Percentiles rank a stretch among this genome's conserved stretches.
Conservation (phyloP, 2,797 vertebrate genomes). For the Chaetophractus vellerosus region DNA sequence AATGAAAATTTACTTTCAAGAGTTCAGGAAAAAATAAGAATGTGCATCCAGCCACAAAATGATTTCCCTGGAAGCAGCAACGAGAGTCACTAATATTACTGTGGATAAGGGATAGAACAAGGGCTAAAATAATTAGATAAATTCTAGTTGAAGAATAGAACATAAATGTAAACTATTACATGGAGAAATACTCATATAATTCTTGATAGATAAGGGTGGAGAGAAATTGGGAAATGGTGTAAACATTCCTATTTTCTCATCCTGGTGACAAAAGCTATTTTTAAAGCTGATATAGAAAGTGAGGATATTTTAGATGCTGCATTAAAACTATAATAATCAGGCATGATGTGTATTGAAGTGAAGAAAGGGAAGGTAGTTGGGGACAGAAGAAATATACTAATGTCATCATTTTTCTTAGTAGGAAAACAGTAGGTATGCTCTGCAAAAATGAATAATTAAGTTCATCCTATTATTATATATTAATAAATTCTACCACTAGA, state of each 20-base stretch:
- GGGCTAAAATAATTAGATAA: background rate
- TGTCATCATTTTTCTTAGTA: background rate
- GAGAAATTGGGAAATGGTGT: background rate
- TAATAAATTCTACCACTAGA: background rate
- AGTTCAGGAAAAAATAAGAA: background rate
- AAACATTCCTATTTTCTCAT: background rate
- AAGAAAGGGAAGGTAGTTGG: background rate
- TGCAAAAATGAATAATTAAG: background rate
- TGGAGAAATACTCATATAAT: background rate
- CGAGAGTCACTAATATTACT: background rate
- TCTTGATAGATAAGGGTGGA: background rate
- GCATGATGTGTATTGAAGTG: background rate
- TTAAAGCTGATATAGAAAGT: background rate
- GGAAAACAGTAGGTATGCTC: background rate
- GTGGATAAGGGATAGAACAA: background rate
- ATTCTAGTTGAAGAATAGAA: background rate
- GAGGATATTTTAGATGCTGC: background rate
- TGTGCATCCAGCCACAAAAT: background rate
- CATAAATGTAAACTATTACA: background rate
- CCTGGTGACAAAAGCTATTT: background rate
- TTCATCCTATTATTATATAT: background rate
- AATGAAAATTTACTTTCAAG: background rate
- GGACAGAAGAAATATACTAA: background rate
- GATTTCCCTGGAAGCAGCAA: background rate
- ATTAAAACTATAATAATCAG: background rate